Evolutionary conservation across 2,797 vertebrate species (phyloP).

Genomic region (Phataginus tetradactyla): DNA sequence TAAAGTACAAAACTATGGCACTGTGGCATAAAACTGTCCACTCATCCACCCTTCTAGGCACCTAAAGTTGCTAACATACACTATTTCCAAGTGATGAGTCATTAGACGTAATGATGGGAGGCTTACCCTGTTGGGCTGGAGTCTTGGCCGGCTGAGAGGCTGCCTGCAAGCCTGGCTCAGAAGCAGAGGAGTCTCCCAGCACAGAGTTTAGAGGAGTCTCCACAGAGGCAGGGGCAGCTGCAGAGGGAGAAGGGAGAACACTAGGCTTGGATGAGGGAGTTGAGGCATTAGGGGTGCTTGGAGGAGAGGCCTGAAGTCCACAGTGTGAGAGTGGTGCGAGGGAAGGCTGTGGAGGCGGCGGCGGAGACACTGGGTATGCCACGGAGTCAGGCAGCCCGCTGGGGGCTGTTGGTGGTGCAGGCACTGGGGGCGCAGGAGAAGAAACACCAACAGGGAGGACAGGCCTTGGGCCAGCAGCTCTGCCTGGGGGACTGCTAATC

Average conservation of each 20-base stretch:
- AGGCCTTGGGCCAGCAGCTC: constrained; percentile 93
- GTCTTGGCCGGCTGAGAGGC: constrained; percentile 92
- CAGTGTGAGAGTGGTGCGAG: constrained; percentile 86
- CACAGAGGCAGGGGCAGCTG: constrained; percentile 95
- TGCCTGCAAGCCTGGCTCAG: constrained; percentile 91
- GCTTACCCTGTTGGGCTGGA: constrained; percentile 95
- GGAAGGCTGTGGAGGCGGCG: constrained; percentile 85
- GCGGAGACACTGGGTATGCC: constrained; percentile 86
- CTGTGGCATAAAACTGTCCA: constrained; percentile 56
- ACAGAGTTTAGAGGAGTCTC: constrained; percentile 94
- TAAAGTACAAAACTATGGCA: background rate
- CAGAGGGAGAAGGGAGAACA: constrained; percentile 98
- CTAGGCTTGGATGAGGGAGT: constrained; percentile 97
- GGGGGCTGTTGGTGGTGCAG: constrained; percentile 90
- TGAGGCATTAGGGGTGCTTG: constrained; percentile 89
- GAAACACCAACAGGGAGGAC: constrained; percentile 92
- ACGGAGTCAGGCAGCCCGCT: constrained; percentile 91
- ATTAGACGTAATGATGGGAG: constrained; percentile 88
- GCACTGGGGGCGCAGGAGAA: constrained; percentile 91
- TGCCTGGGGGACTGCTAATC: constrained; percentile 98
- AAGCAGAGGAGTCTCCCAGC: constrained; percentile 92
- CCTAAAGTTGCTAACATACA: background rate
- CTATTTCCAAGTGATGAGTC: constrained; percentile 79
- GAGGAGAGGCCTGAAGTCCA: constrained; percentile 87
- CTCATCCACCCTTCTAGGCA: constrained; percentile 38